Conservation (phyloP, 2,113 vertebrate genomes). For the Turnix velox region DNA sequence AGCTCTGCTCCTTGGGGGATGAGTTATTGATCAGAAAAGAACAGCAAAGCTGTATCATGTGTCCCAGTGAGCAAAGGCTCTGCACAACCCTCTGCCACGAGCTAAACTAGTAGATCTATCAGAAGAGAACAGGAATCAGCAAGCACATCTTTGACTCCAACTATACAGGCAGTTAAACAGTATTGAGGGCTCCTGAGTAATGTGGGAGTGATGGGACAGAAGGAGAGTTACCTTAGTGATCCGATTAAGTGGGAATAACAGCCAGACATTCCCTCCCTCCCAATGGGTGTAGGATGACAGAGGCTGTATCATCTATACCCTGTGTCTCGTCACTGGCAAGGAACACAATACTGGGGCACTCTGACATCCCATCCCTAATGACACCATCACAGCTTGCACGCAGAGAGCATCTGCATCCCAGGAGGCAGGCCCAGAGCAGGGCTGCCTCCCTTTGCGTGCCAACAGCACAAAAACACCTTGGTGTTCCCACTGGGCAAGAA, state of each 20-base stretch:
- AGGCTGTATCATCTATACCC: background rate
- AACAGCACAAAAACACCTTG: background rate
- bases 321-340: background rate
- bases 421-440: background rate
- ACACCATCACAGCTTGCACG: background rate
- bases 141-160: background rate
- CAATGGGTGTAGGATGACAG: fast-evolving
- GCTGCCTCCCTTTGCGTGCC: background rate
- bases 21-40: background rate
- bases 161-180: background rate
- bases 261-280: background rate
- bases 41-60: background rate
- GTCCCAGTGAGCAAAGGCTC: background rate
- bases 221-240: background rate
- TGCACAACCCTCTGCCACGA: background rate
- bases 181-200: background rate
- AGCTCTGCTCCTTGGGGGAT: background rate
- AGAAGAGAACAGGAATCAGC: background rate
- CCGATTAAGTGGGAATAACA: background rate
- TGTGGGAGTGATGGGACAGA: background rate
- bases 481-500: background rate
- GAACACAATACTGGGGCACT: background rate
- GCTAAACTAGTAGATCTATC: background rate
- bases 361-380: background rate
- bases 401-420: background rate